Conservation (phyloP, 2,113 vertebrate genomes). For the Dunckerocampus dactyliophorus region DNA sequence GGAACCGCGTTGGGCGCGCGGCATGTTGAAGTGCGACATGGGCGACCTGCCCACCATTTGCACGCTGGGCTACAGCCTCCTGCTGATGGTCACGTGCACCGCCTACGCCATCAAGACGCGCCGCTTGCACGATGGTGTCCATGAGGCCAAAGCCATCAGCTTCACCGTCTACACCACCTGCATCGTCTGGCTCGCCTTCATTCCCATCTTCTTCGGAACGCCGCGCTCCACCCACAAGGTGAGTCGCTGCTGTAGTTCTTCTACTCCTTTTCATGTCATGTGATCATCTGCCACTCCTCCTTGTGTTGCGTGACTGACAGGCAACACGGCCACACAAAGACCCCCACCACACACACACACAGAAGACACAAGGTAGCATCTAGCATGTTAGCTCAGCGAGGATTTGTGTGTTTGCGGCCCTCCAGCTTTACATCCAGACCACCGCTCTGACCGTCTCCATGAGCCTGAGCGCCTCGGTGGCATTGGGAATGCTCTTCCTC, state of each 20-base stretch:
- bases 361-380: too few relatives aligned
- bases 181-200: constrained; percentile 98
- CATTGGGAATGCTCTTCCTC: constrained; percentile 97
- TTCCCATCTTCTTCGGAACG: constrained; percentile 98
- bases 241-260: constrained; percentile 54
- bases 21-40: constrained; percentile 95
- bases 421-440: constrained; percentile 98
- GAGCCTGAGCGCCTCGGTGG: constrained; percentile 96
- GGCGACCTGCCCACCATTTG: constrained; percentile 97
- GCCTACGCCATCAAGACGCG: constrained; percentile 98
- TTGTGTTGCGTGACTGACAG: too few relatives aligned
- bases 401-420: background rate
- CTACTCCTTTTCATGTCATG: too few relatives aligned
- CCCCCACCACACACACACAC: too few relatives aligned
- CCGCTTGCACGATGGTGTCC: constrained; percentile 95
- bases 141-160: constrained; percentile 97
- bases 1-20: constrained; percentile 64
- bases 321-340: too few relatives aligned
- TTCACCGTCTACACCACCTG: constrained; percentile 99
- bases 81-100: constrained; percentile 97
- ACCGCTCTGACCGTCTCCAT: constrained; percentile 94
- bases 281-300: too few relatives aligned
- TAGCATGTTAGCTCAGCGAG: too few relatives aligned
- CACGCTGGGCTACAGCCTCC: constrained; percentile 95
- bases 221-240: constrained; percentile 95